Evolutionary conservation across 1,140 invertebrate species (phyloP).

Genomic region (Camponotus floridanus): DNA sequence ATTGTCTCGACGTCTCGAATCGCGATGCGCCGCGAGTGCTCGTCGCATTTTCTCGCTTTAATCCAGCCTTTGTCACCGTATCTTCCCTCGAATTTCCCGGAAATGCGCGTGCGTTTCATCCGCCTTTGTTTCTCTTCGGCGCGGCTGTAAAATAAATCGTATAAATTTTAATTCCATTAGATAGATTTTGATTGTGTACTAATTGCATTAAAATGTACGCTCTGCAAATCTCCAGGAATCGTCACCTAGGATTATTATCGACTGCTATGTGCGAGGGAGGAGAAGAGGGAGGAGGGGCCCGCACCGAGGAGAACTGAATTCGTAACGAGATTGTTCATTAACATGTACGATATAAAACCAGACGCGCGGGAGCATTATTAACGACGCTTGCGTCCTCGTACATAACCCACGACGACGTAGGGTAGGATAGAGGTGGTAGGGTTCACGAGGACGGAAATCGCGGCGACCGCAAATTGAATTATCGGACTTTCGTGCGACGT

Average conservation of each 20-base stretch:
- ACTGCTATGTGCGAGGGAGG: not conserved
- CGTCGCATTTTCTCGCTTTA: constrained; percentile 9
- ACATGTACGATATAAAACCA: constrained; percentile 40
- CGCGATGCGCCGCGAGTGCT: not conserved
- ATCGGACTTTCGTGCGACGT: constrained; percentile 46
- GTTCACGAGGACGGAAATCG: constrained; percentile 48
- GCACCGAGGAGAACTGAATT: not conserved
- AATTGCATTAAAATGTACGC: not conserved
- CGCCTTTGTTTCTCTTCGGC: not conserved
- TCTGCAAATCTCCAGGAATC: constrained; percentile 5
- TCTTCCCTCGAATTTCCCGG: not conserved
- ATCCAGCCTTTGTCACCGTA: constrained; percentile 39
- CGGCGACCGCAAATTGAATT: constrained; percentile 56
- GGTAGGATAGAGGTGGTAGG: not conserved
- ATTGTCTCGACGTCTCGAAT: constrained; percentile 45
- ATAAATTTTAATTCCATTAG: not conserved
- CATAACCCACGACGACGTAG: constrained; percentile 11
- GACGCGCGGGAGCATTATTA: constrained; percentile 30
- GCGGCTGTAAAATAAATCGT: not conserved
- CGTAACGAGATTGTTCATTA: constrained; percentile 56
- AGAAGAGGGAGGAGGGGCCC: not conserved
- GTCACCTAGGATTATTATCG: constrained; percentile 9
- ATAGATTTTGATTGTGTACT: constrained; percentile 1
- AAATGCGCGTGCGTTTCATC: constrained; percentile 5
- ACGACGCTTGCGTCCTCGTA: not conserved